phyloP scores from a whole-genome alignment of 2,888 invertebrate species.

The Norana najaformis region DNA sequence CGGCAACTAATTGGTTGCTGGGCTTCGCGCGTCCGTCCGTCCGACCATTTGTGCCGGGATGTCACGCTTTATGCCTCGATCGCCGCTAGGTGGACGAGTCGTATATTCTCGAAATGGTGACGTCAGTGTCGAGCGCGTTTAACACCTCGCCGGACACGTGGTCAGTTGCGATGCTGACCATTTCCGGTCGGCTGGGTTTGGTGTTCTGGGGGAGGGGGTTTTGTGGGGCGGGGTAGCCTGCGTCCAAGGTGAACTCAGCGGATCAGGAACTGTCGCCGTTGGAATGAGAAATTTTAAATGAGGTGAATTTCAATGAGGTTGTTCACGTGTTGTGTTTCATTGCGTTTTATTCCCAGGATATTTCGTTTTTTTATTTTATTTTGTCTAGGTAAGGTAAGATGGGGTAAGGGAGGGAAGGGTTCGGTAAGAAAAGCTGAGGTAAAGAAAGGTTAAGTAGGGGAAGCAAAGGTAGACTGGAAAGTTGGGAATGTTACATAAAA shows the following conservation, averaged over 20 bases:
- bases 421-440: no score
- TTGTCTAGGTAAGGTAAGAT: no score
- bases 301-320: background rate
- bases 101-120: background rate
- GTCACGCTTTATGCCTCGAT: background rate
- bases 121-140: background rate
- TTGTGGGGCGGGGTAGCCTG: background rate
- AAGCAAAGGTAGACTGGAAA: no score
- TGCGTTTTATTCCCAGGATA: no score
- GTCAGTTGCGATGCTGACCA: background rate
- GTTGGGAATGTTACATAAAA: no score
- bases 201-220: background rate
- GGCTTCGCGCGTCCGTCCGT: background rate
- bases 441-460: no score
- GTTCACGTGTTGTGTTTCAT: background rate
- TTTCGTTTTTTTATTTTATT: no score
- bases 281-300: background rate
- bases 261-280: background rate
- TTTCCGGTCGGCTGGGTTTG: background rate
- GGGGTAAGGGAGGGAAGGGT: no score
- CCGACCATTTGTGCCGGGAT: background rate
- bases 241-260: background rate
- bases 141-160: background rate
- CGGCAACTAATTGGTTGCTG: background rate
- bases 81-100: background rate